Base-by-base conservation (phyloP, 2,888 invertebrate species). In the Muschampia plurimacula region DNA sequence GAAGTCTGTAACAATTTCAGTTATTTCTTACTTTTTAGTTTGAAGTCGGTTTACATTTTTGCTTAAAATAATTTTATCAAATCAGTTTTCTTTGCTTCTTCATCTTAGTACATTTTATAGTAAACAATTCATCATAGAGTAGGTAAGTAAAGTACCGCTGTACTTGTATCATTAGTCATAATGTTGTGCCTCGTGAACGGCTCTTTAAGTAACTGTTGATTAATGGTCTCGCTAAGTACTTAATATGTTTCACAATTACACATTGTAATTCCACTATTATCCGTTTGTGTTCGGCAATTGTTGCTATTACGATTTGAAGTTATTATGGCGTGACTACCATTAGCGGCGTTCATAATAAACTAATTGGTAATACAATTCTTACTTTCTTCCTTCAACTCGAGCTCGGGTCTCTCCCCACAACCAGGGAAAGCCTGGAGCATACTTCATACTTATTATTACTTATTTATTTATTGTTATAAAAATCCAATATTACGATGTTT, bases 171-270 rank as follows among this genome's bases (percentile, higher is more conserved):
- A 71, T 71, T 71, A 71, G 66, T 71, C 71, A 71, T 60, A 22
- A 2, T 22, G 64, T 59, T 41, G n/a, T 66, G 10, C 22, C n/a
- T 28, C 66, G 60, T 66, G 66, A 71, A 66, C 49, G 60, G 66
- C 44, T 55, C 71, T 66, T n/a, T 65, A 65, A 71, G 60, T 66
- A 36, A 71, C 49, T 46, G 46, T 66, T 71, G 71, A 71, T 71
- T 60, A 66, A 71, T 71, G 66, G 46, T 66, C 66, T 66, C 22
- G 46, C 66, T 66, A 60, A 71, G 49, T 60, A 71, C 49, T 46
- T 66, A 71, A 71, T 71, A 59, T 71, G 36, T 71, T 71, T 65
- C 70, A 59, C 65, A 71, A 71, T 71, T 46, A 64, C 65, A 49
- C 59, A 65, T 70, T 71, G 57, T 70, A 57, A 64, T 44, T 69